These are phyloP conservation scores for Petromus typicus DNA, from an alignment of 2,113 vertebrate species.

Conservation along the genomic window DNA sequence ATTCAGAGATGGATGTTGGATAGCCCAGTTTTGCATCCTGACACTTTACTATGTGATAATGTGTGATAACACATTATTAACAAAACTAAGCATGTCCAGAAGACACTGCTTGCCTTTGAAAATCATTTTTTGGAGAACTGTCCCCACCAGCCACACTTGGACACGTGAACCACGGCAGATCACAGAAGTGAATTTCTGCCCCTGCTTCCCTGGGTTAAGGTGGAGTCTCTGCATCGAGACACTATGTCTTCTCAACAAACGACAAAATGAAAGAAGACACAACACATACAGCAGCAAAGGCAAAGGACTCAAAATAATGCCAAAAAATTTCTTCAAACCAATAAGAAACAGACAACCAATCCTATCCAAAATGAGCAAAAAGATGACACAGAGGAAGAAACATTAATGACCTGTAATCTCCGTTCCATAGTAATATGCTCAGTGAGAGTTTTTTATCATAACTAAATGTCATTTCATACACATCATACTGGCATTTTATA, in stretches of 20 bases:
- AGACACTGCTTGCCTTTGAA: neutral
- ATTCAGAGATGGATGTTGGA: neutral
- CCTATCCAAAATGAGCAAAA: neutral
- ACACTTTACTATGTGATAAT: neutral
- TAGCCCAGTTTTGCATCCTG: neutral
- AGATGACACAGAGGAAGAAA: neutral
- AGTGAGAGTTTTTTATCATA: constrained; percentile 33
- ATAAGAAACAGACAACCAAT: neutral
- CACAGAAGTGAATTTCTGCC: neutral
- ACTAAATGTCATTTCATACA: neutral
- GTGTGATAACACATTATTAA: neutral
- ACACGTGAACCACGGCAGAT: neutral
- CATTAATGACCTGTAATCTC: neutral
- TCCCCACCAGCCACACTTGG: neutral
- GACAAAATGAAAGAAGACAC: neutral
- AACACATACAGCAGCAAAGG: neutral
- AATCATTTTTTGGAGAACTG: neutral
- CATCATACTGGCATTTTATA: neutral
- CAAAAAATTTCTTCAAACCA: neutral
- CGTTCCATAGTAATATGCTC: neutral
- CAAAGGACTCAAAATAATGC: neutral
- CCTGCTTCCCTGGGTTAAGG: neutral
- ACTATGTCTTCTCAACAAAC: neutral
- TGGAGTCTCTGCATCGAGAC: neutral
- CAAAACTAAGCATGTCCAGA: neutral